Evolutionary conservation across 2,797 vertebrate species (phyloP), one percentile per base, ranked within the genome.

Genomic region (Cygnus olor): DNA sequence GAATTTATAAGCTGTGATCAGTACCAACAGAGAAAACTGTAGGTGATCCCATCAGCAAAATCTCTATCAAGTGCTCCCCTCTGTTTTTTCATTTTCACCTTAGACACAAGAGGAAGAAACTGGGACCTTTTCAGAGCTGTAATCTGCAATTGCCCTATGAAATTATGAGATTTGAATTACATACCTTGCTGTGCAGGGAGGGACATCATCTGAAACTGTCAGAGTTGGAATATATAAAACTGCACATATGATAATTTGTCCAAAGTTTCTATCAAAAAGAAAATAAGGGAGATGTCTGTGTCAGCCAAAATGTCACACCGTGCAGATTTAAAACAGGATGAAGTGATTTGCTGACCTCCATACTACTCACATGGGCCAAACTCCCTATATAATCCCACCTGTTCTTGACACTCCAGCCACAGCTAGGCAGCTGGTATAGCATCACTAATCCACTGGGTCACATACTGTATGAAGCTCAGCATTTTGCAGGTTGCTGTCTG

Each of bases 251-350:
- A 63, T 45, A 63, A 54, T 76, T 65, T 22, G 44, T 90, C 45
- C 69, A 45, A 60, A 79, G 53, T 42, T 79, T 76, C 72, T 80
- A 49, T 89, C 68, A 51, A 85, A 92, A 97, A 53, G 71, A 93
- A 93, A 87, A 83, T 45, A 81, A 93, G 27, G 34, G 60, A 45
- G 30, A 58, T 78, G 19, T 69, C 34, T 70, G 51, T 68, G 51
- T 85, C 80, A 78, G 71, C 70, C 83, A 87, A 68, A 92, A 78
- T 64, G 81, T 93, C 83, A 63, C 60, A 90, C 53, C 45, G 89
- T 58, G 17, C 57, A 73, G 91, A 90, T 91, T 96, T 93, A 89
- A 64, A 89, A 80, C 79, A 69, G 77, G 53, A 72, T 78, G 45
- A 80, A 90, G 61, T 56, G 69, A 90, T 94, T 94, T 76, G 13